Evolutionary conservation across 2,797 vertebrate genomes (phyloP).

Genomic region (Phalloptychus januarius): DNA sequence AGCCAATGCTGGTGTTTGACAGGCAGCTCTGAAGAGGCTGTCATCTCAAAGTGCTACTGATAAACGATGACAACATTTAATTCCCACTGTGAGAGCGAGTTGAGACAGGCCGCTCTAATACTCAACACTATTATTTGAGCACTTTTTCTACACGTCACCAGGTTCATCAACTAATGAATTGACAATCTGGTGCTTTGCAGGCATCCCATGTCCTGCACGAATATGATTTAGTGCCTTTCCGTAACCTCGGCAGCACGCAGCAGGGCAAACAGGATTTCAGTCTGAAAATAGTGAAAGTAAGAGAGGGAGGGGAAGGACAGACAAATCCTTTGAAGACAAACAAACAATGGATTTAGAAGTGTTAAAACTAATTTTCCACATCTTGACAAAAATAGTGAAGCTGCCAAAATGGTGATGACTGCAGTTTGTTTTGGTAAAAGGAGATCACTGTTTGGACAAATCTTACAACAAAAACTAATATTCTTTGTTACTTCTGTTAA

Average conservation of each 20-base stretch:
- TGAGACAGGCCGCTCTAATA: constrained; percentile 18
- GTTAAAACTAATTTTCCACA: constrained; percentile 44
- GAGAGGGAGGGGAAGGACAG: constrained; percentile 20
- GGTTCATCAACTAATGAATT: constrained; percentile 35
- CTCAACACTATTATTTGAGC: constrained; percentile 6
- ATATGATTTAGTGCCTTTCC: constrained; percentile 24
- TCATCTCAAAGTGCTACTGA: constrained; percentile 28
- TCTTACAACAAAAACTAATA: background rate
- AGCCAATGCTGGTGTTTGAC: constrained; percentile 37
- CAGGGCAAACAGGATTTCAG: constrained; percentile 32
- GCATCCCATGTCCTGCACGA: constrained; percentile 13
- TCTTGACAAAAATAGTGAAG: constrained; percentile 41
- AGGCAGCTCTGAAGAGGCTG: constrained; percentile 42
- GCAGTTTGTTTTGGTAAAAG: constrained; percentile 13
- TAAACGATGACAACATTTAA: constrained; percentile 64
- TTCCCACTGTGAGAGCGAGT: constrained; percentile 46
- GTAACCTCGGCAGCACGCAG: constrained; percentile 31
- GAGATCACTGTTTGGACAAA: background rate
- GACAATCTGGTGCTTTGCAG: constrained; percentile 24
- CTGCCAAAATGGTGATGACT: constrained; percentile 34
- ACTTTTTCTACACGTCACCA: constrained; percentile 32
- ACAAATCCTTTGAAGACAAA: constrained; percentile 46
- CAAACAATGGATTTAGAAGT: constrained; percentile 49
- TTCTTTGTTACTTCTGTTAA: background rate
- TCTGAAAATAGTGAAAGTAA: constrained; percentile 12